phyloP scores from a whole-genome alignment of 2,888 invertebrate genomes.

The Stenoptilia bipunctidactyla region DNA sequence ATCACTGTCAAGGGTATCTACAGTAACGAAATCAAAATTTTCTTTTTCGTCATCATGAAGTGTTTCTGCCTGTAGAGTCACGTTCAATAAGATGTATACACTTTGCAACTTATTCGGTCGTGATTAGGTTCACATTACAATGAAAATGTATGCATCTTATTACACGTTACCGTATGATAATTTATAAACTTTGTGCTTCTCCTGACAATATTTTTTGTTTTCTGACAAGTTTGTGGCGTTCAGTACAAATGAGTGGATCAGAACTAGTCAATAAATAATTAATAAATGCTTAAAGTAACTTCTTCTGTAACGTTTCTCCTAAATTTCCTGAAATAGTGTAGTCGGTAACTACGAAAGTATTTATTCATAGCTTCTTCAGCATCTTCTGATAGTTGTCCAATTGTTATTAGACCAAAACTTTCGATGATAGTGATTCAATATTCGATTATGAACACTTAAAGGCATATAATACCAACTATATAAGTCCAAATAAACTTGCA shows the following conservation, averaged over 20 bases:
- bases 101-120: too few relatives aligned
- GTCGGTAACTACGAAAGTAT: background rate
- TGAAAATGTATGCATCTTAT: too few relatives aligned
- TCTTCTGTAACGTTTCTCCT: background rate
- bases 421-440: background rate
- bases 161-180: too few relatives aligned
- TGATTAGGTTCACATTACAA: too few relatives aligned
- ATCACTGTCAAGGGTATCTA: background rate
- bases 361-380: background rate
- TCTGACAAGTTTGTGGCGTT: background rate
- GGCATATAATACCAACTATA: too few relatives aligned
- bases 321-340: background rate
- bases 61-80: background rate
- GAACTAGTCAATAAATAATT: background rate
- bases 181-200: background rate
- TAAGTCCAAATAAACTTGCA: background rate
- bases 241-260: background rate
- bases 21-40: slow-evolving; percentile 7
- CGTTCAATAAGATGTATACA: too few relatives aligned
- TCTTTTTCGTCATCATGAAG: background rate
- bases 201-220: background rate
- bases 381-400: background rate
- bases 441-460: background rate
- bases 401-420: background rate
- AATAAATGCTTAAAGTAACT: background rate